Percentiles rank a stretch among this genome's conserved stretches.
Conservation (phyloP, 2,888 invertebrate species). For the Oscheius onirici region DNA sequence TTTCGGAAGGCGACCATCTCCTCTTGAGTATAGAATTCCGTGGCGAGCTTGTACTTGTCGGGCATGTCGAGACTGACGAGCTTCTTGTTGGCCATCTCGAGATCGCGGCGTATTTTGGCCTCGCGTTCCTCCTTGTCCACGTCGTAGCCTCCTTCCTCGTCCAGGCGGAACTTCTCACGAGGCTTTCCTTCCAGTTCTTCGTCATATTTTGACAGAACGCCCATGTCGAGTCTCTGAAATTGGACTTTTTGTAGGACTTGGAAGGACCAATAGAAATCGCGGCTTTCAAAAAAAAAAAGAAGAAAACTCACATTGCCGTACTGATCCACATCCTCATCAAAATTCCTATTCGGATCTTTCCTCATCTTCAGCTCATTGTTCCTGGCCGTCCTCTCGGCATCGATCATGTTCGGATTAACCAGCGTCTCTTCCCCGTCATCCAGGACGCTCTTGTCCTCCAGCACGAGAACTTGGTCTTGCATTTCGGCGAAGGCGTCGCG, state of each 20-base stretch:
- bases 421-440: conserved; percentile 86
- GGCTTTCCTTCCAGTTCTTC: conserved; percentile 83
- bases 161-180: conserved; percentile 59
- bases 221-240: conserved; percentile 26
- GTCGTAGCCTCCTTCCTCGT: conserved; percentile 61
- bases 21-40: conserved; percentile 85
- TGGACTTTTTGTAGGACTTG: too few species aligned
- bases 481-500: conserved; percentile 67
- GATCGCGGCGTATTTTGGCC: conserved; percentile 36
- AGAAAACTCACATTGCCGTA: conserved; percentile 74
- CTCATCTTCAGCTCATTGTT: conserved; percentile 86
- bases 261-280: not conserved
- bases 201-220: conserved; percentile 88
- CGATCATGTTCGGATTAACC: conserved; percentile 78
- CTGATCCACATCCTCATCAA: conserved; percentile 76
- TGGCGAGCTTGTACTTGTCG: conserved; percentile 78
- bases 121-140: conserved; percentile 57
- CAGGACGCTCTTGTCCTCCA: conserved; percentile 90
- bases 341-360: conserved; percentile 80
- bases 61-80: conserved; percentile 78
- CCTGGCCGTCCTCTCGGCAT: conserved; percentile 74
- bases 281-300: conserved; percentile 1
- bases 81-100: conserved; percentile 63
- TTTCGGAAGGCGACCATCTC: conserved; percentile 78
- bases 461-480: conserved; percentile 84